Conservation (phyloP, 2,888 invertebrate species). For the Drosophila phalerata region DNA sequence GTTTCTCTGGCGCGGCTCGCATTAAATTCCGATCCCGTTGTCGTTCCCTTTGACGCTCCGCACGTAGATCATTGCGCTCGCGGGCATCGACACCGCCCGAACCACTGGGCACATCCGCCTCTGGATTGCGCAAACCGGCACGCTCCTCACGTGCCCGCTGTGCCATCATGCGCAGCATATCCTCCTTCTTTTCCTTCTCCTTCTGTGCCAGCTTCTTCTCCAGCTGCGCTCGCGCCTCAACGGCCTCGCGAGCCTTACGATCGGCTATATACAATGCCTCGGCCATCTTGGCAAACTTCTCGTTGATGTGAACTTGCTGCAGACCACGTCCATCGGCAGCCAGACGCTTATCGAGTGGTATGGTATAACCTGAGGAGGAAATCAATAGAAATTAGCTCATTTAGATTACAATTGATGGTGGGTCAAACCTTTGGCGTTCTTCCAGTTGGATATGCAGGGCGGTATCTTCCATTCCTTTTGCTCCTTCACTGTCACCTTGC, state of each 20-base stretch:
- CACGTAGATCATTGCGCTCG: constrained; percentile 94
- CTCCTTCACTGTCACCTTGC: constrained; percentile 99
- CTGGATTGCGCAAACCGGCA: constrained; percentile 89
- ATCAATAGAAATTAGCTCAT: background rate
- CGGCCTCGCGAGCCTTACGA: constrained; percentile 97
- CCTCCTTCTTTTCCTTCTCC: constrained; percentile 99
- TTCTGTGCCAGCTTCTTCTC: constrained; percentile 98
- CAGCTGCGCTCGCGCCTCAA: constrained; percentile 97
- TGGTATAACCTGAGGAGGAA: constrained; percentile 88
- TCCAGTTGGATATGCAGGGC: constrained; percentile 99
- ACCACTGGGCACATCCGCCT: constrained; percentile 83
- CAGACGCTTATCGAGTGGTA: constrained; percentile 98
- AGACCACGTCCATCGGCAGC: constrained; percentile 99
- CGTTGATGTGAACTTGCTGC: constrained; percentile 99
- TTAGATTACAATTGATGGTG: background rate
- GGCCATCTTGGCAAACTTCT: constrained; percentile 99
- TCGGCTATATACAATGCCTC: constrained; percentile 99
- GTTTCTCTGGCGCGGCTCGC: constrained; percentile 97
- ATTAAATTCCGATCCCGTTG: constrained; percentile 97
- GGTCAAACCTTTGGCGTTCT: constrained; percentile 93
- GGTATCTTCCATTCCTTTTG: constrained; percentile 99
- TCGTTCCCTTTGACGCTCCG: constrained; percentile 95
- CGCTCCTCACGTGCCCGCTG: constrained; percentile 98
- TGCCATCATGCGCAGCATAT: constrained; percentile 95
- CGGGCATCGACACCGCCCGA: constrained; percentile 87